phyloP scores from a whole-genome alignment of 2,888 invertebrate genomes.

The Agonopterix subpropinquella region DNA sequence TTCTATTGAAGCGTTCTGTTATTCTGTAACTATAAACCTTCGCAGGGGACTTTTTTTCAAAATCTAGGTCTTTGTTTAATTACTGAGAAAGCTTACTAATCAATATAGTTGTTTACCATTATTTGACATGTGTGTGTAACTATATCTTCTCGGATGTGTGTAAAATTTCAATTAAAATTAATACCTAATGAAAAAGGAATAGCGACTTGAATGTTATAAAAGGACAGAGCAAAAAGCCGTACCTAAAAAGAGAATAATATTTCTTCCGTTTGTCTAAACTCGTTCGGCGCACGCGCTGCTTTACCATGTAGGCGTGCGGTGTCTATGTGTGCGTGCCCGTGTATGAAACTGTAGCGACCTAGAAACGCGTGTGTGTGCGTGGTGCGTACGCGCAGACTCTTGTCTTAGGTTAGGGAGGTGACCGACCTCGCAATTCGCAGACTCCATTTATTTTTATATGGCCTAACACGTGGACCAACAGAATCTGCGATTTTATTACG shows the following conservation, averaged over 20 bases:
- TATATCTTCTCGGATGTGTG: background rate
- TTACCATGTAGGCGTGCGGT: slow-evolving; percentile 38
- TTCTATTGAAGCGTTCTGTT: background rate
- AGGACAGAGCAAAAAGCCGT: slow-evolving; percentile 46
- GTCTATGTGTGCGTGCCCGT: slow-evolving; percentile 31
- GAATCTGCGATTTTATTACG: slow-evolving; percentile 55
- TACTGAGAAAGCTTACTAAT: too few species aligned
- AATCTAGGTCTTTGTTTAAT: too few species aligned
- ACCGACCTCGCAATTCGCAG: slow-evolving; percentile 68
- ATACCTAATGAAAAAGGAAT: too few species aligned
- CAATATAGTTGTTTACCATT: background rate
- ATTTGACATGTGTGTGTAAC: background rate
- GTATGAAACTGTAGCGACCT: slow-evolving; percentile 32
- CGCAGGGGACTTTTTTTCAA: too few species aligned
- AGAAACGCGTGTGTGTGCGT: slow-evolving; percentile 43
- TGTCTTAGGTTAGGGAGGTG: slow-evolving; percentile 76
- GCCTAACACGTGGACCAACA: slow-evolving; percentile 58
- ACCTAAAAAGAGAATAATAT: slow-evolving; percentile 72
- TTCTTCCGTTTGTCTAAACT: slow-evolving; percentile 75
- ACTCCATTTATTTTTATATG: slow-evolving; percentile 73
- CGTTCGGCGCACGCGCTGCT: slow-evolving; percentile 65
- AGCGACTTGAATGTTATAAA: slow-evolving; percentile 16
- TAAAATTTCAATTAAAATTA: background rate
- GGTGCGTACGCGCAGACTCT: slow-evolving; percentile 60
- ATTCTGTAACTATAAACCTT: too few species aligned